Conservation (phyloP, 2,888 invertebrate genomes). For the Coelinius sp. region DNA sequence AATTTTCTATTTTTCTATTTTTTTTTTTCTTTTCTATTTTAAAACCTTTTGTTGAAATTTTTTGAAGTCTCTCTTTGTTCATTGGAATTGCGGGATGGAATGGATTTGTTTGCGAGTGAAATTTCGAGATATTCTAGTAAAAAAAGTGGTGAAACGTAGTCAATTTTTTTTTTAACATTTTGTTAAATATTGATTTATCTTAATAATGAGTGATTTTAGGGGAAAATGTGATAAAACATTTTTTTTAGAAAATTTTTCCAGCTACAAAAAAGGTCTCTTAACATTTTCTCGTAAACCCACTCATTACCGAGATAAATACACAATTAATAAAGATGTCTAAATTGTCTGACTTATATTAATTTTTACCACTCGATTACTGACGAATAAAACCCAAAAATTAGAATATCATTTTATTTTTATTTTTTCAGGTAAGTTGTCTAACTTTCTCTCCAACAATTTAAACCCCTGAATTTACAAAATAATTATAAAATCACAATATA, state of each 20-base stretch:
- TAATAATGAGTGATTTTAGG: no score
- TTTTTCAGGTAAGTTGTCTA: conserved; percentile 10
- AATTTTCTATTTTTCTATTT: neutral
- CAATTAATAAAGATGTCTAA: no score
- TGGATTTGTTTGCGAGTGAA: neutral
- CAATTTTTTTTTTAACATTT: no score
- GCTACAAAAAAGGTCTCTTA: no score
- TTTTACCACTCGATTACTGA: no score
- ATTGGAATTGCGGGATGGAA: neutral
- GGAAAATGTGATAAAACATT: no score
- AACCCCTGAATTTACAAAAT: neutral
- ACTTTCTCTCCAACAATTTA: neutral
- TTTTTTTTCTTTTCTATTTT: neutral
- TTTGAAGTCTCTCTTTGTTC: neutral
- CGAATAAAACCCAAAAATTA: neutral
- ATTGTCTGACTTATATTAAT: no score
- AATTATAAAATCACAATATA: neutral
- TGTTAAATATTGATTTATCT: no score
- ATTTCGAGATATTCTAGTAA: neutral
- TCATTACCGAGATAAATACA: no score
- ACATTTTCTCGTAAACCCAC: no score
- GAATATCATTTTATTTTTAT: neutral
- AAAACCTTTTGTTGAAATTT: neutral
- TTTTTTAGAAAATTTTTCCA: no score
- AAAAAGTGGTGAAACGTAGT: no score